phyloP scores from a whole-genome alignment of 2,113 vertebrate genomes.

The Xiphophorus maculatus region DNA sequence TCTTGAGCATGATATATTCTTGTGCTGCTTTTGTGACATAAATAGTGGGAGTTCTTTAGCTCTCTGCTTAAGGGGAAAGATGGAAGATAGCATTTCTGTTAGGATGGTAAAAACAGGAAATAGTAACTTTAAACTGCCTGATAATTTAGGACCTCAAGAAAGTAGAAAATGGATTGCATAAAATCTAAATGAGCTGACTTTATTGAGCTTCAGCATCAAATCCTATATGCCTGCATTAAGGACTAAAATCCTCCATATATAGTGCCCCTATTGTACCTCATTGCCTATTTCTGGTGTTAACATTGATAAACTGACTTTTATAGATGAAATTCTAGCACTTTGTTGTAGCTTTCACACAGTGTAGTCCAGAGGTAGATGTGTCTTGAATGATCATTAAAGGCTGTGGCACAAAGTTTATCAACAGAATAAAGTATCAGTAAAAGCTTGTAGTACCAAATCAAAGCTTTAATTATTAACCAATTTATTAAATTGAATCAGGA shows the following conservation, averaged over 20 bases:
- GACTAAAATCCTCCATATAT: no score
- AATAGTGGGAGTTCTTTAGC: not conserved
- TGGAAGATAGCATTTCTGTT: not conserved
- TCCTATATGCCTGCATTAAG: no score
- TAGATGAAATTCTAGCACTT: not conserved
- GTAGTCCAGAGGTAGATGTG: not conserved
- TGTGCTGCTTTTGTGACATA: not conserved
- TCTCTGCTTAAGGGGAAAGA: not conserved
- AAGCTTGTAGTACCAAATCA: no score
- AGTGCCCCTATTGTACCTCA: no score
- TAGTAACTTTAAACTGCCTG: conserved; percentile 26
- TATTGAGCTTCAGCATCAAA: no score
- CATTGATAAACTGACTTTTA: no score
- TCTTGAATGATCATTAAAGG: not conserved
- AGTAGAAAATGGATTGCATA: not conserved
- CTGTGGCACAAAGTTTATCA: not conserved
- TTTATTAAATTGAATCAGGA: not conserved
- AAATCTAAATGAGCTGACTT: no score
- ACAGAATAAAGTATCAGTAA: not conserved
- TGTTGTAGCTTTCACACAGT: not conserved
- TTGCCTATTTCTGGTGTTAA: no score
- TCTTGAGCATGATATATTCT: not conserved
- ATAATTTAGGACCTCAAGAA: not conserved
- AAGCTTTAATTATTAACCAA: no score
- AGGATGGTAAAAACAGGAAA: conserved; percentile 2